Evolutionary conservation across 2,797 vertebrate species (phyloP).

Genomic region (Amblyraja radiata): DNA sequence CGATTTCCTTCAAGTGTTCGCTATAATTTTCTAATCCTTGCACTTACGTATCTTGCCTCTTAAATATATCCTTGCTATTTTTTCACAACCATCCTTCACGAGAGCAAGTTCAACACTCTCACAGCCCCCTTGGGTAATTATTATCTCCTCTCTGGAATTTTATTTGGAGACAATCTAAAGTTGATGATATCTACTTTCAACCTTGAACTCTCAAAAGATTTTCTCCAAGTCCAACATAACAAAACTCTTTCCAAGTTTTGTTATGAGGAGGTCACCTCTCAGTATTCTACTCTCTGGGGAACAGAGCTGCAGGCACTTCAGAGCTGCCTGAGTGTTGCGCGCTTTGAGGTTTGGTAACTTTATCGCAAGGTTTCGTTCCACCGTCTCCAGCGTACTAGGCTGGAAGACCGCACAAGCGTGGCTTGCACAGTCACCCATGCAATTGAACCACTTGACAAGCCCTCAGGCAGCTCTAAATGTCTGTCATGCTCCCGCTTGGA

Average conservation of each 20-base stretch:
- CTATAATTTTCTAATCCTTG: too few relatives aligned
- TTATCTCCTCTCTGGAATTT: background rate
- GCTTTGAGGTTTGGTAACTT: background rate
- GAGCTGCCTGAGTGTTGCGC: background rate
- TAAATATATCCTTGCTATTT: background rate
- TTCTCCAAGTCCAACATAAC: background rate
- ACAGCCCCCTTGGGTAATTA: too few relatives aligned
- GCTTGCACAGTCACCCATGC: background rate
- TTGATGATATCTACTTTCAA: background rate
- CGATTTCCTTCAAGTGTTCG: too few relatives aligned
- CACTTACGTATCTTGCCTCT: too few relatives aligned
- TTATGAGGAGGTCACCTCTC: background rate
- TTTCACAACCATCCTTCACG: background rate
- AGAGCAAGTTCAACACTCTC: background rate
- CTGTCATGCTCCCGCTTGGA: background rate
- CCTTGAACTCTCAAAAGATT: background rate
- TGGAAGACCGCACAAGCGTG: too few relatives aligned
- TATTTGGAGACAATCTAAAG: background rate
- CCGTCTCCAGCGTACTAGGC: background rate
- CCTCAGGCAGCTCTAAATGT: background rate
- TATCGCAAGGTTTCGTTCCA: background rate
- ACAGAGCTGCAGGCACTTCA: background rate
- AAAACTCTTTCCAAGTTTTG: background rate
- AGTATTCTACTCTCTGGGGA: background rate
- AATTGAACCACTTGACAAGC: background rate